Base-by-base conservation (phyloP, 2,888 invertebrate species). In the Mystacides longicornis region DNA sequence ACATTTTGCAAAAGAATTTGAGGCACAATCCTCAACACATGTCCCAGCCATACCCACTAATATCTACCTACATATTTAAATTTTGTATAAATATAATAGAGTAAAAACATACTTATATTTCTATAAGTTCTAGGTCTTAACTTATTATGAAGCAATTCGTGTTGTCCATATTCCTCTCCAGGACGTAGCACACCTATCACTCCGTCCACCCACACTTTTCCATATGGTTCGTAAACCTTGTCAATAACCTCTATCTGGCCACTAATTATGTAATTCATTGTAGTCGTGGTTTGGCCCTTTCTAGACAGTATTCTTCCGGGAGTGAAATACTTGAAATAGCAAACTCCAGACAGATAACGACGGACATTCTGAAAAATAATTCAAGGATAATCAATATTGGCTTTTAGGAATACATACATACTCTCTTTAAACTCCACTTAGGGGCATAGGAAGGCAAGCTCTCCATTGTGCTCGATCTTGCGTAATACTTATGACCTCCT, bases 121-220 rank as follows among this genome's bases (percentile, higher is more conserved):
- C 76, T 75, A 54, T 79, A 77, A 1, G 85, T 84, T 18, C 82
- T 81, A 5, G 80, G 79, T 64, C 85, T 74, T 3, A 75, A 75
- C 46, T 82, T 77, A 21, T 75, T 75, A 62, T 85, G 82, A 51
- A 86, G 66, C 37, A 86, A 67, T 0, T 83, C 81, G 14, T 83
- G 78, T 68, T 86, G 84, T 0, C 86, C 86, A 63, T 86, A 85
- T 74, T 81, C 79, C 52, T 80, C 81, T 0, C 85, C 85, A 0
- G 77, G 60, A 21, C 73, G 74, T 69, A 83, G 73, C 0, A 65
- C 65, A 3, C 79, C 80, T 7, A 81, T 68, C 16, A 79, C 76
- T 18, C 73, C 68, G 0, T 74, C 74, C 1, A 75, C 65, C 47
- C 69, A 63, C 63, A 74, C 67, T 16, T 79, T 71, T 1, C 78